Evolutionary conservation across 2,888 invertebrate species (phyloP), one percentile per base, ranked within the genome.

Genomic region (Mechanitis messenoides): DNA sequence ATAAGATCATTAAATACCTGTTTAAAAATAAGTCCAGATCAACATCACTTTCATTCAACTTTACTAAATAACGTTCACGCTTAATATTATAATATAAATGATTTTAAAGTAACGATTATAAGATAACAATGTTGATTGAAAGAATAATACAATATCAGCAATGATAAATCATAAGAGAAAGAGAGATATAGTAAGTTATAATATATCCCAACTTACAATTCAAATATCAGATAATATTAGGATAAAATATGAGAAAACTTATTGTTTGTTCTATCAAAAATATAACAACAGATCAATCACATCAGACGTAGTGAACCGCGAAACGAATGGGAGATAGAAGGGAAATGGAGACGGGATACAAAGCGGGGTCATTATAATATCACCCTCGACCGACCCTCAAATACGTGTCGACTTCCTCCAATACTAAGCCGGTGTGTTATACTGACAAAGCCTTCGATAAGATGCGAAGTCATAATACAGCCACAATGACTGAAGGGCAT

Each of bases 351-450:
- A 77, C 76, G 74, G 79, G 72, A 72, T 67, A 78, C 72, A 76
- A 77, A 74, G 67, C 64, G 67, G 64, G 71, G 76, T 79, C 77
- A 78, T 84, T 84, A 80, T 74, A 79, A 80, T 76, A 77, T 75
- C 72, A 69, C 76, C 77, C 78, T 75, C 74, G 76, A 69, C 53
- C 57, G 54, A 59, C 54, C 59, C 59, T 68, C 68, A 72, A 62
- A 72, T 74, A 78, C 71, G 76, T 71, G 68, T 72, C 68, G 63
- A 71, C 75, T 76, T 76, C 6, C 74, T 75, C 73, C 75, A 73
- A 70, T 73, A 71, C 58, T 33, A 33, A 53, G 53, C 72, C 75
- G 70, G 42, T 42, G 42, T 35, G 35, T 35, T 35, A 42, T 42
- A 42, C 9, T 42, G 7, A 42, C 42, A 42, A 42, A 42, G 9